Evolutionary conservation across 2,888 invertebrate species (phyloP), one percentile per base, ranked within the genome.

Genomic region (Euclidia mi): DNA sequence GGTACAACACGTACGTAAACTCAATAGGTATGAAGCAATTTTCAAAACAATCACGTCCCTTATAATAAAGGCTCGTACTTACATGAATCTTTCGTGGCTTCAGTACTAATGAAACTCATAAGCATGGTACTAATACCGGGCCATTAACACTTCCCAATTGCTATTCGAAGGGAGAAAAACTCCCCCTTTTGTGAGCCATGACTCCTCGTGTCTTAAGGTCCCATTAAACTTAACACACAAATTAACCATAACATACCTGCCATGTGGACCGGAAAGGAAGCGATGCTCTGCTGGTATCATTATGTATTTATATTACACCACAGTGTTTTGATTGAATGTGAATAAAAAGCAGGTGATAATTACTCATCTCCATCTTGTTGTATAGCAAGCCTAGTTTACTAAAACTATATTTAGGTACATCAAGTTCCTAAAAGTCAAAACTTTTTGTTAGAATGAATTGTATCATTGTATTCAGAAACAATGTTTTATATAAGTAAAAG

Each of bases 51-150:
- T 88, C 92, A 91, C 91, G 91, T 92, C 84, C 75, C 82, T 82
- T 85, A 79, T 92, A 91, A 92, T 89, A 89, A 90, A 86, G 82
- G 87, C 92, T 91, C 92, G 91, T 93, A 76, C 86, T 87, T 84
- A 89, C 87, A 90, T 88, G 90, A 90, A 92, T 91, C 89, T 88
- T 87, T 89, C 79, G 88, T 82, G 88, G 90, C 88, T 90, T 84
- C 82, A 78, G 82, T 84, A 79, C 86, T 93, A 91, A 92, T 92
- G 90, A 91, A 90, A 90, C 85, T 92, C 89, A 91, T 92, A 90
- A 91, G 88, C 88, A 91, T 88, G 89, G 87, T 75, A 87, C 85
- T 91, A 91, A 90, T 87, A 88, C 85, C 77, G 62, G 76, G 75
- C 86, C 85, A 92, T 92, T 93, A 92, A 86, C 89, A 90, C 85